Conservation (phyloP, 2,888 invertebrate species). For the Harpalus rufipes region DNA sequence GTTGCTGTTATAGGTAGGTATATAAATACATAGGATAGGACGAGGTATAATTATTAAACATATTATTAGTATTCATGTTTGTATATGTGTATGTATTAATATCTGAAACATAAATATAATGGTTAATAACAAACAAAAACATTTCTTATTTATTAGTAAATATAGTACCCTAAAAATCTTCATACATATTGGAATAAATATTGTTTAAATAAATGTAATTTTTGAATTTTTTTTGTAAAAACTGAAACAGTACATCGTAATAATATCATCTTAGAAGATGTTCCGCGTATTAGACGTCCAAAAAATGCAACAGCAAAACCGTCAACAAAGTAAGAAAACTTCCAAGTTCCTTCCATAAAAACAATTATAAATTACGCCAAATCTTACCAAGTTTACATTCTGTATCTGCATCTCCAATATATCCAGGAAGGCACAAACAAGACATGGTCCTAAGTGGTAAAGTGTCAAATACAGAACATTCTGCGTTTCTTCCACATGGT, state of each 20-base stretch:
- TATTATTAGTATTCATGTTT: not conserved
- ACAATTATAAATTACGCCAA: not conserved
- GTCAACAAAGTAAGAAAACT: too few species aligned
- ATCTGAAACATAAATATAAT: conserved; percentile 68
- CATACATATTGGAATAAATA: not conserved
- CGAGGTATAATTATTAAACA: not conserved
- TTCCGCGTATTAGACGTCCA: too few species aligned
- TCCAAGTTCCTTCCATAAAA: too few species aligned
- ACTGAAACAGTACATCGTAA: too few species aligned
- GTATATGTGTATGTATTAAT: not conserved
- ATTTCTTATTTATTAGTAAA: conserved; percentile 26
- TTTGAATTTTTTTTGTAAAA: too few species aligned
- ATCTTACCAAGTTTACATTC: conserved; percentile 87
- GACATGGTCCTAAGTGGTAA: conserved; percentile 92
- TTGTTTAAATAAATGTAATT: too few species aligned
- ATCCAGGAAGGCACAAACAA: conserved; percentile 90
- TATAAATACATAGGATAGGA: conserved; percentile 8
- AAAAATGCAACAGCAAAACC: too few species aligned
- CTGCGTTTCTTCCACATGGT: conserved; percentile 89
- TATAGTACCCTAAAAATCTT: not conserved
- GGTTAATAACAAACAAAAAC: conserved; percentile 24
- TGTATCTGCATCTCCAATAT: conserved; percentile 91
- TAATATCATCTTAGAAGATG: too few species aligned
- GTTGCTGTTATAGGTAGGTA: conserved; percentile 67
- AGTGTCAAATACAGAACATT: conserved; percentile 91